Conservation (phyloP, 2,113 vertebrate species). For the Cheilinus undulatus region DNA sequence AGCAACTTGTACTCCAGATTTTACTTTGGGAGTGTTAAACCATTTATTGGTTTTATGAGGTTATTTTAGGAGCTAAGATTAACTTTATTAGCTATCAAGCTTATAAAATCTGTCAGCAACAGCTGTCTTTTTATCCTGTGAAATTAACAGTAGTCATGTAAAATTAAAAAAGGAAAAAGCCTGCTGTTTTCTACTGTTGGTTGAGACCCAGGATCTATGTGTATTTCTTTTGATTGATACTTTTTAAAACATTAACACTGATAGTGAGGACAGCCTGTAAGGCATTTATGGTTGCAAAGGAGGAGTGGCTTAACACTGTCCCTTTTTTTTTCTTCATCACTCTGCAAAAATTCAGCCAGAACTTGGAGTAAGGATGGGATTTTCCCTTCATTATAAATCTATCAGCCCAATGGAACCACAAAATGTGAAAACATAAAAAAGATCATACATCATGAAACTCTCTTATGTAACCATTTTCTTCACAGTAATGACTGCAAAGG, state of each 20-base stretch:
- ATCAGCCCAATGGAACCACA: conserved; percentile 27
- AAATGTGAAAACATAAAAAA: conserved; percentile 12
- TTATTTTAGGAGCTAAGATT: background rate
- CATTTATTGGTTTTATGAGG: no score
- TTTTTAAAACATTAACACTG: background rate
- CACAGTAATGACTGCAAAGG: conserved; percentile 14
- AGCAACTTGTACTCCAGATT: no score
- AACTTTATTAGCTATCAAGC: background rate
- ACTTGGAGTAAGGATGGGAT: background rate
- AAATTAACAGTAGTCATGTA: no score
- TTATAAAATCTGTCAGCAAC: background rate
- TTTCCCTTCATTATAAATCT: conserved; percentile 16
- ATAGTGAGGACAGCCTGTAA: background rate
- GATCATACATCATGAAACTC: background rate
- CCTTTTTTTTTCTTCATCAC: conserved; percentile 1
- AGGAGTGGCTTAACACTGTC: background rate
- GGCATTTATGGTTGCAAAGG: background rate
- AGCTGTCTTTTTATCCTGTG: no score
- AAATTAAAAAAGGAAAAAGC: no score
- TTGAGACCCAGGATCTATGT: no score
- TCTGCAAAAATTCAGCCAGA: background rate
- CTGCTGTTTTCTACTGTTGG: no score
- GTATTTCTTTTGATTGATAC: background rate
- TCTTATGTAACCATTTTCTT: conserved; percentile 24
- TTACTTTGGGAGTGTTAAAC: background rate